These are phyloP conservation scores for Apostichopus parvimensis DNA, from an alignment of 35 echinoderm and acorn worm genomes.

Conservation along the genomic window DNA sequence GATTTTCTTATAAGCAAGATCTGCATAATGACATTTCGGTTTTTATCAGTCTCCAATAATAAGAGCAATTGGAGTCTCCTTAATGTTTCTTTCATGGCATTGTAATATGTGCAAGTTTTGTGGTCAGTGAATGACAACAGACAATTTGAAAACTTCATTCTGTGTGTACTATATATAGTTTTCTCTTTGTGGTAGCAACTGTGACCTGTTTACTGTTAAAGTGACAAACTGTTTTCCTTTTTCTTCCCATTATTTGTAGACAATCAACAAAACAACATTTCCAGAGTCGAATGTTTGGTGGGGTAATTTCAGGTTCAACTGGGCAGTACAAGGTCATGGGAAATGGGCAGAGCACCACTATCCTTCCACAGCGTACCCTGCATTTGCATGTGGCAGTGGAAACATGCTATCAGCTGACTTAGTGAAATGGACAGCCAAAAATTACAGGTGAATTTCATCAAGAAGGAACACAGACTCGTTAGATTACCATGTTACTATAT, in stretches of 20 bases:
- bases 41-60: too few species aligned
- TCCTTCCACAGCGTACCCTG: slow-evolving; percentile 77
- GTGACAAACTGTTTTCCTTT: not conserved
- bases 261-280: not conserved
- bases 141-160: too few species aligned
- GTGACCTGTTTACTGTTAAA: too few species aligned
- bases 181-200: too few species aligned
- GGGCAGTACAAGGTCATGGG: slow-evolving; percentile 79
- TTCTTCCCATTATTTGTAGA: not conserved
- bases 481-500: not conserved
- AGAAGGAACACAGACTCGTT: not conserved
- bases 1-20: too few species aligned
- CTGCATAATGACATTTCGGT: too few species aligned
- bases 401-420: slow-evolving; percentile 78
- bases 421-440: slow-evolving; percentile 82
- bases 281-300: slow-evolving; percentile 70
- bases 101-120: too few species aligned
- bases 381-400: slow-evolving; percentile 95
- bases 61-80: too few species aligned
- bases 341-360: slow-evolving; percentile 93
- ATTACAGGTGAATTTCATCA: slow-evolving; percentile 58
- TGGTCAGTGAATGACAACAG: too few species aligned
- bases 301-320: slow-evolving; percentile 81
- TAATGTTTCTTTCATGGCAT: too few species aligned
- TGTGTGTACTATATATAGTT: too few species aligned